phyloP scores from a whole-genome alignment of 2,888 invertebrate species.

The Punctoribates punctum region DNA sequence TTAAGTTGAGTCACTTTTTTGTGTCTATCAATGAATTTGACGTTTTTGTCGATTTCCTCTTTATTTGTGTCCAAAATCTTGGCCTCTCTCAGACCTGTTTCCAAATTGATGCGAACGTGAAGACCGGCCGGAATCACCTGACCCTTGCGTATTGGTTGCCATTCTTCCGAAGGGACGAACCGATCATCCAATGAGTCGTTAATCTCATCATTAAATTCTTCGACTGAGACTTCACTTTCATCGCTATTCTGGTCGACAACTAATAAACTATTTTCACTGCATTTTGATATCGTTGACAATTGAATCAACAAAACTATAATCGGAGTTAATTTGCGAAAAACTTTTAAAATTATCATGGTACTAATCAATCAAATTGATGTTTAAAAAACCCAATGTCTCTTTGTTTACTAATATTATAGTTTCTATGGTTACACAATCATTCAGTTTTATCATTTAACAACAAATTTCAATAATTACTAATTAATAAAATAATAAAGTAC shows the following conservation, averaged over 20 bases:
- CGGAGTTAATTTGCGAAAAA: background rate
- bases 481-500: too few species aligned
- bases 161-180: slow-evolving; percentile 63
- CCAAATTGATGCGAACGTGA: slow-evolving; percentile 70
- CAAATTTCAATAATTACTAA: too few species aligned
- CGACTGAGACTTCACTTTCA: background rate
- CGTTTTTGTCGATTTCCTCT: slow-evolving; percentile 45
- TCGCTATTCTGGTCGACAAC: slow-evolving; percentile 13
- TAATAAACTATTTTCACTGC: background rate
- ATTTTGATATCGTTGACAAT: background rate
- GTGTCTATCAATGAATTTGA: slow-evolving; percentile 42
- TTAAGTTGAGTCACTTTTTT: slow-evolving; percentile 28
- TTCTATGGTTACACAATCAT: too few species aligned
- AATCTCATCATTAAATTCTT: background rate
- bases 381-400: too few species aligned
- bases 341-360: background rate
- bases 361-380: too few species aligned
- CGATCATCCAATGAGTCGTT: background rate
- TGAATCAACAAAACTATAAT: background rate
- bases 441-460: too few species aligned
- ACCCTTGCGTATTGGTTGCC: slow-evolving; percentile 65
- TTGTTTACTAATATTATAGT: too few species aligned
- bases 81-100: slow-evolving; percentile 70
- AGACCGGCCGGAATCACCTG: slow-evolving; percentile 69
- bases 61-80: slow-evolving; percentile 62